Evolutionary conservation across 2,113 vertebrate species (phyloP).

Genomic region (Platichthys flesus): DNA sequence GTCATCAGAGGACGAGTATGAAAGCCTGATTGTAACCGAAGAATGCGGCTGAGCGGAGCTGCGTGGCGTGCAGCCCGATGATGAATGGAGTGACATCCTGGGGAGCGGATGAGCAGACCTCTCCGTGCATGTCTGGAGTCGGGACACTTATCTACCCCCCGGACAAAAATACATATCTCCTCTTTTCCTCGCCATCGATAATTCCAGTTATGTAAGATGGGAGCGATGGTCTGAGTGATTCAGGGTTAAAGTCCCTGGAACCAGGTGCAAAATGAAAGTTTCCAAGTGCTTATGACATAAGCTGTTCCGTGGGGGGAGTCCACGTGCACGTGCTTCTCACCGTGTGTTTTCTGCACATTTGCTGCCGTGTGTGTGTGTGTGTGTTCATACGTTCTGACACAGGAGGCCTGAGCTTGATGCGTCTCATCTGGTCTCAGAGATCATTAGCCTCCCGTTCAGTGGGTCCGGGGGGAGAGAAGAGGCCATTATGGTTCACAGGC

Average conservation of each 20-base stretch:
- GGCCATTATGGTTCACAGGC: constrained; percentile 67
- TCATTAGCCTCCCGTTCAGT: constrained; percentile 64
- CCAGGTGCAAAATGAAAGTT: constrained; percentile 5
- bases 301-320: constrained; percentile 11
- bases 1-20: constrained; percentile 69
- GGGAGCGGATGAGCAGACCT: constrained; percentile 56
- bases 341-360: not conserved
- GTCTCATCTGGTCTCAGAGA: constrained; percentile 69
- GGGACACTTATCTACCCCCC: constrained; percentile 22
- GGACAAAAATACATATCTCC: not conserved
- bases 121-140: constrained; percentile 54
- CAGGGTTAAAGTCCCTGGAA: not conserved
- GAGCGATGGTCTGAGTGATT: not conserved
- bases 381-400: constrained; percentile 20
- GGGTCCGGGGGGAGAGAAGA: constrained; percentile 28
- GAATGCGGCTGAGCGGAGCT: constrained; percentile 56
- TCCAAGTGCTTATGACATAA: not conserved
- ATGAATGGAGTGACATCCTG: constrained; percentile 76
- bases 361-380: constrained; percentile 8
- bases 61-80: constrained; percentile 62
- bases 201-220: not conserved
- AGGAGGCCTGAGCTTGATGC: constrained; percentile 35
- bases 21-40: constrained; percentile 74
- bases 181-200: constrained; percentile 11
- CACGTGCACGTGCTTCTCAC: not conserved